Percentiles rank a stretch among this genome's conserved stretches.
phyloP scores from a whole-genome alignment of 2,113 vertebrate species.

The Phylloscopus trochiloides region DNA sequence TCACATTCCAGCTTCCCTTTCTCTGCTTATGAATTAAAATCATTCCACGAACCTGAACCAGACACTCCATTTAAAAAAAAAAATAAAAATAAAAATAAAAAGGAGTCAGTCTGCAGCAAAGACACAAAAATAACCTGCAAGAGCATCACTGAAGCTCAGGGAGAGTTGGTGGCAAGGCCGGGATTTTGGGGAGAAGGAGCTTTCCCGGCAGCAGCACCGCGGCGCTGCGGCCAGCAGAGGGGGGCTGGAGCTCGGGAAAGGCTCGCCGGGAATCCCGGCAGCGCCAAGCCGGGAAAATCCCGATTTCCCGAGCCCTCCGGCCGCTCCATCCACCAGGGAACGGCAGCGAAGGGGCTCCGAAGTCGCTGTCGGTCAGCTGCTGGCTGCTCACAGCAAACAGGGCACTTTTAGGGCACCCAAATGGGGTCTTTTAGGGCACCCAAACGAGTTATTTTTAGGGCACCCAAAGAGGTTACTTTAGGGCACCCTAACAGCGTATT shows the following conservation, averaged over 20 bases:
- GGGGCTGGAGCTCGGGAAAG: slow-evolving; percentile 5
- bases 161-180: accelerated
- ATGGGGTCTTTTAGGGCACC: neutral
- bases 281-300: neutral
- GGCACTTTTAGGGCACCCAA: neutral
- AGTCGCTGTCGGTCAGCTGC: accelerated
- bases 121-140: neutral
- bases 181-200: neutral
- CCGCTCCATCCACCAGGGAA: neutral
- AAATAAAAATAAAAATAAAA: neutral
- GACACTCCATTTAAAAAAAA: too few species aligned
- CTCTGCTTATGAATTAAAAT: neutral
- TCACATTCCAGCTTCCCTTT: neutral
- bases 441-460: neutral
- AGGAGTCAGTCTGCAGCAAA: neutral
- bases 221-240: slow-evolving; percentile 33
- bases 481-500: neutral
- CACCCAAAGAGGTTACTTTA: neutral
- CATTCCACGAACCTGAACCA: neutral
- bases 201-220: neutral
- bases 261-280: neutral
- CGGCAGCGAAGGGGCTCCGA: neutral
- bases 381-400: accelerated
- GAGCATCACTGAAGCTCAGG: accelerated
- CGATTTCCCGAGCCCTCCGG: accelerated